Percentiles rank a stretch among this genome's conserved stretches.
Evolutionary conservation across 2,888 invertebrate species (phyloP).

Genomic region (Candidula unifasciata): DNA sequence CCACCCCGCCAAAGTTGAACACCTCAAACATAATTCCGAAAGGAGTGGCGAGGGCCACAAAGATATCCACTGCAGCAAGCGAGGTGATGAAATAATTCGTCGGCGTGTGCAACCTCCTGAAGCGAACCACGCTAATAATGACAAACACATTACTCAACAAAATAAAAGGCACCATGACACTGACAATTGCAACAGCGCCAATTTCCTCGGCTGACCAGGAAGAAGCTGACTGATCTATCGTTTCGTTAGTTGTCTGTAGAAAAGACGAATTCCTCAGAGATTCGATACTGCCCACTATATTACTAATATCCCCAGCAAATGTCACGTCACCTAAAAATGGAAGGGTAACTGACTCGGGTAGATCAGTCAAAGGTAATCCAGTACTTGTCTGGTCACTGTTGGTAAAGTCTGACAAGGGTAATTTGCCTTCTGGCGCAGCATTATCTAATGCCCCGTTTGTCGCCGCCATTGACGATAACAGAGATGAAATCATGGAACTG

Average conservation of each 20-base stretch:
- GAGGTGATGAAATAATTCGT: constrained; percentile 83
- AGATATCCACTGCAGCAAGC: constrained; percentile 82
- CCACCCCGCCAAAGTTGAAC: constrained; percentile 74
- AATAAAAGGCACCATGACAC: constrained; percentile 79
- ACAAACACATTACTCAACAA: constrained; percentile 82
- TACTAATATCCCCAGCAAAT: background rate
- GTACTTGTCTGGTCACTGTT: background rate
- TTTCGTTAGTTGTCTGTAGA: background rate
- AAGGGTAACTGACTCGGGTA: background rate
- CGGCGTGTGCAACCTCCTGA: constrained; percentile 82
- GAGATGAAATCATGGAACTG: background rate
- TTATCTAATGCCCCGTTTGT: background rate
- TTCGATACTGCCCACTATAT: background rate
- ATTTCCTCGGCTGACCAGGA: constrained; percentile 56
- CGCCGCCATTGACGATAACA: background rate
- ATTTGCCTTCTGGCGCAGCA: background rate
- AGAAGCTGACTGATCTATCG: background rate
- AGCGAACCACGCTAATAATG: constrained; percentile 82
- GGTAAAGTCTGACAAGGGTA: background rate
- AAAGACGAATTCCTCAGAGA: background rate
- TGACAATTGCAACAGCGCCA: constrained; percentile 55
- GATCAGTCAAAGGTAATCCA: background rate
- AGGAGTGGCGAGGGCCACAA: constrained; percentile 82
- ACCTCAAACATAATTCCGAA: constrained; percentile 82
- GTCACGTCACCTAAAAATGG: background rate